Evolutionary conservation across 1,140 invertebrate species (phyloP), one percentile per base, ranked within the genome.

Genomic region (Planococcus citri): DNA sequence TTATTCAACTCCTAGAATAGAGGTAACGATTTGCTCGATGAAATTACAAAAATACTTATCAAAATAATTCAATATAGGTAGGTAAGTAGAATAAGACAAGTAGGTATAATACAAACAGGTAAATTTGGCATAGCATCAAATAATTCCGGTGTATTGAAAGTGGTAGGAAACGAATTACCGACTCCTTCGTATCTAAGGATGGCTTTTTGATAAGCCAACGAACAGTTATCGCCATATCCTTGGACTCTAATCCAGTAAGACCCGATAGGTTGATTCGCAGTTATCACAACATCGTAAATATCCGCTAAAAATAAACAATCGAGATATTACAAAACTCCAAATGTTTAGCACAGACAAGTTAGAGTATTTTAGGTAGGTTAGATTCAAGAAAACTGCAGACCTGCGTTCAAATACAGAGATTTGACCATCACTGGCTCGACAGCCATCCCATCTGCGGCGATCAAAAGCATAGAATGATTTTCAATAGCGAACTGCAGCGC

Each of bases 401-500:
- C 74, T 64, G 74, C 61, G 58, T 41, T 71, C 22, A 73, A 70
- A 22, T 58, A 71, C 4, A 76, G 27, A 17, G 70, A 58, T 61
- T 76, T 70, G 70, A 77, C 78, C 70, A 74, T 70, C 0, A 77
- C 75, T 4, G 84, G 81, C 73, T 83, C 77, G 6, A 87, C 78
- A 10, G 82, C 76, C 58, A 77, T 76, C 25, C 82, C 82, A 73
- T 86, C 85, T 10, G 78, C 76, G 1, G 80, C 78, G 27, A 83
- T 78, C 1, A 84, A 74, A 27, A 74, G 75, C 27, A 86, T 64
- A 1, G 73, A 75, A 71, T 86, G 85, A 22, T 77, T 74, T 72
- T 83, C 80, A 41, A 84, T 74, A 10, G 80, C 82, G 25, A 86
- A 70, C 70, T 77, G 73, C 58, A 83, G 76, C n/a, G 84, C 82